phyloP scores from a whole-genome alignment of 2,797 vertebrate species.

The Amblyopsis hoosieri region DNA sequence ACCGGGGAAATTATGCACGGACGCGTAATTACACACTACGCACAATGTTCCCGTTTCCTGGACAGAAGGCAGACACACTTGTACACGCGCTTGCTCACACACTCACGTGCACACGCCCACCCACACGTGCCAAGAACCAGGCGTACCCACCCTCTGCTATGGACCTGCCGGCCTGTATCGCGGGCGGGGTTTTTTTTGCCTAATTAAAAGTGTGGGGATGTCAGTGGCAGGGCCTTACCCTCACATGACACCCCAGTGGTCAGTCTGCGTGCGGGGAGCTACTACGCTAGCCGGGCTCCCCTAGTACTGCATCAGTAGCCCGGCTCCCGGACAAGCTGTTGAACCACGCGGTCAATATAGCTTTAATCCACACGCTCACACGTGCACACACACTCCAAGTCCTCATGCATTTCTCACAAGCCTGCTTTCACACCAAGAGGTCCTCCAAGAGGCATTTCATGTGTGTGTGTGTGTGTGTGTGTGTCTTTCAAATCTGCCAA shows the following conservation, averaged over 20 bases:
- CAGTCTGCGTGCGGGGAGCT: constrained; percentile 8
- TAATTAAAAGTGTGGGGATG: constrained; percentile 67
- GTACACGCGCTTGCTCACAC: constrained; percentile 8
- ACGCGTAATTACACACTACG: constrained; percentile 48
- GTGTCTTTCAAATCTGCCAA: not conserved
- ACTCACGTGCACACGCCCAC: not conserved
- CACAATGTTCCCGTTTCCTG: constrained; percentile 15
- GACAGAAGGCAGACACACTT: constrained; percentile 35
- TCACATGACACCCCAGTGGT: constrained; percentile 32
- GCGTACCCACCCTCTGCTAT: constrained; percentile 5
- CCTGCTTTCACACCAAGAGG: not conserved
- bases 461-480: constrained; percentile 7
- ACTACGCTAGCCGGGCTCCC: constrained; percentile 22
- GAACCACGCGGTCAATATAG: constrained; percentile 26
- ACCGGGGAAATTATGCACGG: constrained; percentile 34
- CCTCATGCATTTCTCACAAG: constrained; percentile 6
- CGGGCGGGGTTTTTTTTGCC: constrained; percentile 27
- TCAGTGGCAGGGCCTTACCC: constrained; percentile 43
- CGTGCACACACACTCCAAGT: constrained; percentile 17
- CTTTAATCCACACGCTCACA: constrained; percentile 38
- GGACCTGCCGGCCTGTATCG: constrained; percentile 32
- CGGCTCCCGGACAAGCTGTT: constrained; percentile 53
- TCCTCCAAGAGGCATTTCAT: constrained; percentile 9
- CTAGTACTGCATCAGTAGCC: constrained; percentile 48
- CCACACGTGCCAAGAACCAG: not conserved